Base-by-base conservation (phyloP, 2,888 invertebrate species). In the Galerucella calmariensis region DNA sequence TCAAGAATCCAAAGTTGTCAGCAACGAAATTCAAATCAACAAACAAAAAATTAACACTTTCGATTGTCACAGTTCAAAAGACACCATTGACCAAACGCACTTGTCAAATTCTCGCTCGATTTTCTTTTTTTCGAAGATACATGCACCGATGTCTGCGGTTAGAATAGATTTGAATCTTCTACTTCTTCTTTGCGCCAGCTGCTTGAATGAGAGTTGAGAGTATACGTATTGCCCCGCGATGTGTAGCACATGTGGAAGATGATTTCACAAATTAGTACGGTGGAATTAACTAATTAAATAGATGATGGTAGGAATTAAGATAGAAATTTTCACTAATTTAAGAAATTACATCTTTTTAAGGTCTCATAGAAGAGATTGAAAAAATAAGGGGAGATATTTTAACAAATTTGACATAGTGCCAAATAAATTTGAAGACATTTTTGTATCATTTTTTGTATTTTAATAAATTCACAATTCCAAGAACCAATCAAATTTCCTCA, bases 21-120 rank as follows among this genome's bases (percentile, higher is more conserved):
- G n/a, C n/a, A 44, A 61, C 74, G 48, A 71, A 72, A 75, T 75
- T 68, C 63, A 71, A 67, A 62, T 71, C 67, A 69, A 70, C 48
- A 58, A 24, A 71, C 63, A 61, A 56, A 71, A 51, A 63, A 74
- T 72, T 56, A 69, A 72, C 75, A 77, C 77, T 75, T 77, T 77
- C 77, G 74, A 74, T 77, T 75, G 62, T 68, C 72, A 67, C 74
- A 74, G 72, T 72, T 61, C 70, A 71, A 59, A 56, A 74, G 67
- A 41, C 74, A 20, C 27, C 53, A 20, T 67, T 66, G 27, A 71
- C 73, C 35, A 59, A 71, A 66, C 67, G 44, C 59, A 69, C 27
- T 68, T 2, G 16, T 46, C 9, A 68, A n/a, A 16, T n/a, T 44
- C 1, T 65, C 72, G 48, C 35, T 59, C 56, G 71, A 16, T 65